Base-by-base conservation (phyloP, 2,888 invertebrate species). In the Morpho deidamia region DNA sequence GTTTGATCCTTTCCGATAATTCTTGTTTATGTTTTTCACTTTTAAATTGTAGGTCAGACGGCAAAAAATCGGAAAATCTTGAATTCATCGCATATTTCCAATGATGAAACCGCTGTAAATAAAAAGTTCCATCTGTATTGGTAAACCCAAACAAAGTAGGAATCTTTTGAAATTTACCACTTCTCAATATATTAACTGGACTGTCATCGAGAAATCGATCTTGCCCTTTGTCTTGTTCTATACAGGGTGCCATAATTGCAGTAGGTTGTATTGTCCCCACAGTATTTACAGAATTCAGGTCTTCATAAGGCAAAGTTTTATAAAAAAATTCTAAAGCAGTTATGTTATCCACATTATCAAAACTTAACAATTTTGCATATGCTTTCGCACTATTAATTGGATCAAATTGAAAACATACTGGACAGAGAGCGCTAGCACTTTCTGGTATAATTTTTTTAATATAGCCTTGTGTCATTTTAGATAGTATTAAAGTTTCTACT, bases 61-160 rank as follows among this genome's bases (percentile, higher is more conserved):
- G 80, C 11, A 83, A 37, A 50, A 78, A 83, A 11, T 80, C 71
- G 0, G 76, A 70, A 66, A 83, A 83, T 0, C 72, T 74, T n/a
- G 67, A 55, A 63, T 78, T 77, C 78, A 84, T 81, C 47, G 35
- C 40, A 40, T 55, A 48, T 43, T 63, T 72, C 74, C 74, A 76
- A 0, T 32, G 0, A 1, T 74, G 66, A 51, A 76, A 79, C 0
- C 61, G 32, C 1, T 40, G 32, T 0, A 72, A 23, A 9, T 74
- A 65, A 0, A 75, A 7, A 2, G 65, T 51, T 5, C 77, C 79
- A 55, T 78, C 78, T 68, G 68, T 69, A 39, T 74, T 61, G 38
- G 68, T 55, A 62, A 72, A 70, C 9, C 78, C 79, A 50, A 69
- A 70, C n/a, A 81, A 56, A 43, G 75, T 57, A 0, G 80, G 81